Base-by-base conservation (phyloP, 1,140 invertebrate species). In the Anastatus disparis region DNA sequence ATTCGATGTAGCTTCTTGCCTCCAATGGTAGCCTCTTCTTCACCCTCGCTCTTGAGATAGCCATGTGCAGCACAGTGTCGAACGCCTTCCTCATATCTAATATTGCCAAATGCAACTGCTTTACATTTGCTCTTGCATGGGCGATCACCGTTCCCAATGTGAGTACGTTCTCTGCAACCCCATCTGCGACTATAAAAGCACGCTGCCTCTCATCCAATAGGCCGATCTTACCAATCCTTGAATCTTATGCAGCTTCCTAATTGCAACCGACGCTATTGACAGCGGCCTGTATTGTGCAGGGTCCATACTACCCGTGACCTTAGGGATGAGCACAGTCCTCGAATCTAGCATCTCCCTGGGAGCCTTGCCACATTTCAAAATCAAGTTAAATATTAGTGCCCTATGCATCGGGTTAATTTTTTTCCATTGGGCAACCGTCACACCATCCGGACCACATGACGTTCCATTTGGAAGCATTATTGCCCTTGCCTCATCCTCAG, bases 121-220 rank as follows among this genome's bases (percentile, higher is more conserved):
- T 52, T 3, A 3, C 3, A 22, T 24, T 22, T 20, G 4, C 4
- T 12, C 24, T 3, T 3, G 17, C 20, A 26, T 52, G 2, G 6
- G 12, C 24, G 2, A 52, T 6, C 3, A 26, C 24, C 4, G 24
- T 6, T 22, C 2, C 3, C 13, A 52, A 20, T 13, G 24, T 10
- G 6, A 20, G 2, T 3, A 13, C 24, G 13, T 52, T 52, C 8
- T 52, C 48, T 12, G 48, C 24, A 2, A 7, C 17, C 2, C 48
- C 48, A 52, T 52, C 48, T 24, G 48, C 24, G 3, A 6, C 20
- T 22, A 52, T 52, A 13, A 72, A 20, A 1, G 66, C 62, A 12
- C 77, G 22, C 22, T 78, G 76, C 2, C 73, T 52, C 0, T 0
- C 1, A 26, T 77, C 72, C 0, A 78, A 8, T 0, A 70, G 9